phyloP scores from a whole-genome alignment of 2,797 vertebrate species.

The Heterohyrax brucei region DNA sequence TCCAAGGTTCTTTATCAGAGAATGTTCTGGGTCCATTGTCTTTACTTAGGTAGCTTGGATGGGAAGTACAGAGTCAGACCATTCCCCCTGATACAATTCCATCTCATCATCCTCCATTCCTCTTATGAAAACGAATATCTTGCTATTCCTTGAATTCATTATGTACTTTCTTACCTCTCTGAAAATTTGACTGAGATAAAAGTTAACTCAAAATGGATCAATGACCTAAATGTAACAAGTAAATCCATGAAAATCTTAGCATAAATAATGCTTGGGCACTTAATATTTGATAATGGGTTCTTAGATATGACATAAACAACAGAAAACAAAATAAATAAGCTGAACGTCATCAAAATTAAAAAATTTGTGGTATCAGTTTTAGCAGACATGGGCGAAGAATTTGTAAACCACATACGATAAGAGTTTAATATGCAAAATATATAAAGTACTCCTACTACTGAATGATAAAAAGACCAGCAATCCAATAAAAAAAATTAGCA shows the following conservation, averaged over 20 bases:
- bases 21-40: too few species aligned
- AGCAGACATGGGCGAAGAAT: background rate
- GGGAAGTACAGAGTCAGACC: too few species aligned
- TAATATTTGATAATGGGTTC: background rate
- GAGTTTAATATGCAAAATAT: background rate
- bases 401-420: background rate
- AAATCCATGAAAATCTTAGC: background rate
- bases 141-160: conserved; percentile 6
- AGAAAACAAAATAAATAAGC: background rate
- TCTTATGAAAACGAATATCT: background rate
- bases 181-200: background rate
- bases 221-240: background rate
- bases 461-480: background rate
- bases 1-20: too few species aligned
- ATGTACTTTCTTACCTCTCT: conserved; percentile 22
- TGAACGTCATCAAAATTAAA: background rate
- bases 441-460: background rate
- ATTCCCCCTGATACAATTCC: background rate
- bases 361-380: background rate
- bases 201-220: background rate
- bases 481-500: too few species aligned
- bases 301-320: background rate
- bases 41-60: too few species aligned
- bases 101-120: background rate
- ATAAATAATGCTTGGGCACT: background rate